These are phyloP conservation scores for Lobophora halterata DNA, from an alignment of 2,888 invertebrate species.

Conservation along the genomic window DNA sequence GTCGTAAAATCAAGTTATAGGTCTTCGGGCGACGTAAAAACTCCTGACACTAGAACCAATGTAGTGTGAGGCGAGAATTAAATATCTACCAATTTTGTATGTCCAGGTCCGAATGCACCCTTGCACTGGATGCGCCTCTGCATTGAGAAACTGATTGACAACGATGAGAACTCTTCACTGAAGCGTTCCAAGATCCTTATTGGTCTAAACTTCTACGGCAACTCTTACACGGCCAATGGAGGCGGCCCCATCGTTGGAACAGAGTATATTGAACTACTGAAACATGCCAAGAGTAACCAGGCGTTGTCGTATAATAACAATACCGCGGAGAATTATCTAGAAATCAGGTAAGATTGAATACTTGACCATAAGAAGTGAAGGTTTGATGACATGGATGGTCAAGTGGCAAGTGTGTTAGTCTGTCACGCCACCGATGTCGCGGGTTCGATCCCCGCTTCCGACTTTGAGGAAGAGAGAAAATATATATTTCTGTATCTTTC, in stretches of 20 bases:
- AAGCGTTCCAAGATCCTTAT: slow-evolving; percentile 90
- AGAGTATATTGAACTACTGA: slow-evolving; percentile 88
- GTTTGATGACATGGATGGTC: too few relatives aligned
- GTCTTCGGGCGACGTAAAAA: too few relatives aligned
- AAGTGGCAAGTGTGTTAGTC: too few relatives aligned
- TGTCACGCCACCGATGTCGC: too few relatives aligned
- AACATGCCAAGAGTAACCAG: slow-evolving; percentile 85
- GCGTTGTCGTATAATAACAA: slow-evolving; percentile 87
- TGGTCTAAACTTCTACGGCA: slow-evolving; percentile 96
- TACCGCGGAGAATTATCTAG: slow-evolving; percentile 91
- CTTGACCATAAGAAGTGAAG: too few relatives aligned
- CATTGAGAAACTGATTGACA: slow-evolving; percentile 86
- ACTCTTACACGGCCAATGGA: slow-evolving; percentile 90
- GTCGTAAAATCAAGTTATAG: too few relatives aligned
- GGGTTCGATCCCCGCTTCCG: too few relatives aligned
- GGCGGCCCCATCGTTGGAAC: slow-evolving; percentile 91
- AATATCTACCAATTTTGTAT: slow-evolving; percentile 2
- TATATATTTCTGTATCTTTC: too few relatives aligned
- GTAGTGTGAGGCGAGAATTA: too few relatives aligned
- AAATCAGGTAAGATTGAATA: slow-evolving; percentile 86
- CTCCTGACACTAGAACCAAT: too few relatives aligned
- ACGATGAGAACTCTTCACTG: slow-evolving; percentile 70
- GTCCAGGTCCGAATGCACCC: slow-evolving; percentile 93
- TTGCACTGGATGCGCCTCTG: slow-evolving; percentile 90
- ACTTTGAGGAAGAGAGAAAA: too few relatives aligned